Percentiles rank a stretch among this genome's conserved stretches.
These are phyloP conservation scores for Callosobruchus maculatus DNA, from an alignment of 2,888 invertebrate genomes.

Conservation along the genomic window DNA sequence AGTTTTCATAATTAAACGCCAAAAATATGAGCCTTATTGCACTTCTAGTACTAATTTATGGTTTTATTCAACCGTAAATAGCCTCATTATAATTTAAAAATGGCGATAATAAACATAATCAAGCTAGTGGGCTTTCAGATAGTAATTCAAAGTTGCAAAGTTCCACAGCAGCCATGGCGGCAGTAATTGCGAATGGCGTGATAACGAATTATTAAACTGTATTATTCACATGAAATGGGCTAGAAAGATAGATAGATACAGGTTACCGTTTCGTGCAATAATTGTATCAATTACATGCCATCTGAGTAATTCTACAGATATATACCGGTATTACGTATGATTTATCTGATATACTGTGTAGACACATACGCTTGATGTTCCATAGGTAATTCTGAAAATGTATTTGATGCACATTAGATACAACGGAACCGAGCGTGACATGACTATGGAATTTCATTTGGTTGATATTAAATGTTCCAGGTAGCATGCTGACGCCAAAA, in stretches of 20 bases:
- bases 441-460: no score
- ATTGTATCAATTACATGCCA: not conserved
- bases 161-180: not conserved
- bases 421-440: no score
- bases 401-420: not conserved
- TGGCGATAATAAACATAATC: not conserved
- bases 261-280: not conserved
- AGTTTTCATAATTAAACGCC: not conserved
- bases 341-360: not conserved
- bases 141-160: not conserved
- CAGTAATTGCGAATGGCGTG: not conserved
- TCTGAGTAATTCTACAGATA: not conserved
- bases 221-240: not conserved
- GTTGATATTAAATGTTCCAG: no score
- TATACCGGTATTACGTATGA: not conserved
- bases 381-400: not conserved
- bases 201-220: not conserved
- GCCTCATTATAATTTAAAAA: not conserved
- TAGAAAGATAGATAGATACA: not conserved
- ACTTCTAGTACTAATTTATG: not conserved
- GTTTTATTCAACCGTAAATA: not conserved
- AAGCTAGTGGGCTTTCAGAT: not conserved
- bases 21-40: not conserved
- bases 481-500: no score
- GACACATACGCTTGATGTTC: not conserved